Percentiles rank a stretch among this genome's conserved stretches.
Evolutionary conservation across 1,140 invertebrate species (phyloP).

Genomic region (Hylaeus anthracinus): DNA sequence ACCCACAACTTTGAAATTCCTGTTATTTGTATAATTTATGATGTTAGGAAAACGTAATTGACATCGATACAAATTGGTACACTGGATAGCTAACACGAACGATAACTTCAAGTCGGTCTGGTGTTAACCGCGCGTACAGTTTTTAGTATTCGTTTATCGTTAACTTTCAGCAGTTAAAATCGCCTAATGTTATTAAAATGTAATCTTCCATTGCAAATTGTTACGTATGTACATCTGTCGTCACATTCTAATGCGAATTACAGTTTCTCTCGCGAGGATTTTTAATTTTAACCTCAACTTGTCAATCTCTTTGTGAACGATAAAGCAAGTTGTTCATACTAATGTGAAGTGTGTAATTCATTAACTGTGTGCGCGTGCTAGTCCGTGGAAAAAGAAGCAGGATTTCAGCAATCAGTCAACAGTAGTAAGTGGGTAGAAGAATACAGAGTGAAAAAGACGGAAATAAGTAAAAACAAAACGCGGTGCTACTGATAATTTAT

Average conservation of each 20-base stretch:
- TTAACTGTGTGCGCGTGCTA: slow-evolving; percentile 11
- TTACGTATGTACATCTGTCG: not conserved
- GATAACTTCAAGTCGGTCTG: slow-evolving; percentile 24
- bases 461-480: slow-evolving; percentile 26
- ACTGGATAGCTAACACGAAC: not conserved
- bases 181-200: slow-evolving; percentile 3
- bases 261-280: not conserved
- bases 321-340: slow-evolving; percentile 12
- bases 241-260: not conserved
- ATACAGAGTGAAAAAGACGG: slow-evolving; percentile 3
- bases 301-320: slow-evolving; percentile 7
- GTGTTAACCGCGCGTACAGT: slow-evolving; percentile 25
- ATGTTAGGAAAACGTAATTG: not conserved
- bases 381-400: slow-evolving; percentile 24
- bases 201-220: not conserved
- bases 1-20: not conserved
- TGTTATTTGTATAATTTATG: not conserved
- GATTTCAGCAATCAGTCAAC: slow-evolving; percentile 11
- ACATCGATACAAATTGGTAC: not conserved
- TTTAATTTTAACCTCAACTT: not conserved
- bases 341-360: slow-evolving; percentile 34
- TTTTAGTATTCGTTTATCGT: not conserved
- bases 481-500: slow-evolving; percentile 41
- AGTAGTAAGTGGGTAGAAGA: not conserved
- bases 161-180: slow-evolving; percentile 22